Conservation (phyloP, 2,113 vertebrate genomes). For the Phaethornis superciliosus region DNA sequence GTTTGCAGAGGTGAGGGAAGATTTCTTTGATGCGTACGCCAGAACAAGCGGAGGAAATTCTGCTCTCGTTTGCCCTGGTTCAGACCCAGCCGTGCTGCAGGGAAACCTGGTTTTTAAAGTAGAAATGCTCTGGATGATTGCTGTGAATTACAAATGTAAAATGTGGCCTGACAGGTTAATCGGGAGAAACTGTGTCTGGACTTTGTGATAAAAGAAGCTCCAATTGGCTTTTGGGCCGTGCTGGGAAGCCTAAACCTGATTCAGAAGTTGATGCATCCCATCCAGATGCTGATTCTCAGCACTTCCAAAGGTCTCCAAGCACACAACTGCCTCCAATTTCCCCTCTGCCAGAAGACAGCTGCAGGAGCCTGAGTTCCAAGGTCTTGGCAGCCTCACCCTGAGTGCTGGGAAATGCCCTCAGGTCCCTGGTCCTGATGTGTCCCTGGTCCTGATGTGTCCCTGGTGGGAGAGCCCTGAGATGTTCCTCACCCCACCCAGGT, state of each 20-base stretch:
- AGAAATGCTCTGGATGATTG: neutral
- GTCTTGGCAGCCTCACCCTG: neutral
- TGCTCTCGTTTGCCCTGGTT: neutral
- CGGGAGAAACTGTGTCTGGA: neutral
- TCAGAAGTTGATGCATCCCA: fast-evolving
- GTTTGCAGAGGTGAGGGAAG: neutral
- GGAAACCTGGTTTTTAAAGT: neutral
- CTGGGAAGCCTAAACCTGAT: neutral
- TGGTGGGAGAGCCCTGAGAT: too few species aligned
- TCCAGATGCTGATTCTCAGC: fast-evolving
- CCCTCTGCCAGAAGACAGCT: neutral
- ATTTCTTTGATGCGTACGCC: neutral
- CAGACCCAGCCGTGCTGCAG: neutral
- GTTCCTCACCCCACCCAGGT: neutral
- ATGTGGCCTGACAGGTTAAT: neutral
- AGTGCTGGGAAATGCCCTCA: neutral
- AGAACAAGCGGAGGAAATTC: neutral
- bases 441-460: fast-evolving
- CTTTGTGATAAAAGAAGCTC: neutral
- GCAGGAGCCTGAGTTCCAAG: neutral
- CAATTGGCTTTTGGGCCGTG: neutral
- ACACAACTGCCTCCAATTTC: fast-evolving
- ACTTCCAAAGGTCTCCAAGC: neutral
- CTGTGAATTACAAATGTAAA: neutral
- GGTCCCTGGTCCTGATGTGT: neutral